These are phyloP conservation scores for Leptodactylus fuscus DNA, from an alignment of 2,113 vertebrate genomes.

Conservation along the genomic window DNA sequence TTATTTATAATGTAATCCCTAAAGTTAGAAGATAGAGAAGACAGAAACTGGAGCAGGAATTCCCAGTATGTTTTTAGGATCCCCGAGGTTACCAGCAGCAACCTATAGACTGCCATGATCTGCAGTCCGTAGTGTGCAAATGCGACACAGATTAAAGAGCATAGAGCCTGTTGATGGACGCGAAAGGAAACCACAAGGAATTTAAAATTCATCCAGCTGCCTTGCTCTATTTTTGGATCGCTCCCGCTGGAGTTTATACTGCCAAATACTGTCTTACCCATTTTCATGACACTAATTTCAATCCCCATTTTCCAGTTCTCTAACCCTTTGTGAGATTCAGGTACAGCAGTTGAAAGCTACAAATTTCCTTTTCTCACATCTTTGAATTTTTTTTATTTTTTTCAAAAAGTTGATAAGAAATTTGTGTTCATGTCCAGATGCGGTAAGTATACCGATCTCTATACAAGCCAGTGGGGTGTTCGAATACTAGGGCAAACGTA, in stretches of 20 bases:
- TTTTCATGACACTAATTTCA: slow-evolving; percentile 16
- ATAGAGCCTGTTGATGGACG: background rate
- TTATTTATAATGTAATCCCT: no score
- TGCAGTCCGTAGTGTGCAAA: background rate
- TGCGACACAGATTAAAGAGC: background rate
- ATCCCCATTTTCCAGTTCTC: background rate
- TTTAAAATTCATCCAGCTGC: background rate
- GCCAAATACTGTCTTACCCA: background rate
- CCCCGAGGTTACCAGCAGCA: background rate
- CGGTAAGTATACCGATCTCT: background rate
- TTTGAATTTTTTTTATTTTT: background rate
- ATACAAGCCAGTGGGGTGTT: slow-evolving; percentile 1
- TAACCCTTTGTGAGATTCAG: background rate
- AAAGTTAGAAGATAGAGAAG: no score
- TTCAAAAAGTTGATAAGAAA: background rate
- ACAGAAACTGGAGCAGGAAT: background rate
- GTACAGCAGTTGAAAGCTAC: background rate
- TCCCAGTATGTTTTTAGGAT: background rate
- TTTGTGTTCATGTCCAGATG: background rate
- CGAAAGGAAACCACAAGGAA: background rate
- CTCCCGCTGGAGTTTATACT: background rate
- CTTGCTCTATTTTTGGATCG: background rate
- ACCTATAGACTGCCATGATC: background rate
- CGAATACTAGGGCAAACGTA: slow-evolving; percentile 26
- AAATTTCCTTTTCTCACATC: background rate